Percentiles rank a stretch among this genome's conserved stretches.
These are phyloP conservation scores for Vidua chalybeata DNA, from an alignment of 2,113 vertebrate genomes.

Conservation along the genomic window DNA sequence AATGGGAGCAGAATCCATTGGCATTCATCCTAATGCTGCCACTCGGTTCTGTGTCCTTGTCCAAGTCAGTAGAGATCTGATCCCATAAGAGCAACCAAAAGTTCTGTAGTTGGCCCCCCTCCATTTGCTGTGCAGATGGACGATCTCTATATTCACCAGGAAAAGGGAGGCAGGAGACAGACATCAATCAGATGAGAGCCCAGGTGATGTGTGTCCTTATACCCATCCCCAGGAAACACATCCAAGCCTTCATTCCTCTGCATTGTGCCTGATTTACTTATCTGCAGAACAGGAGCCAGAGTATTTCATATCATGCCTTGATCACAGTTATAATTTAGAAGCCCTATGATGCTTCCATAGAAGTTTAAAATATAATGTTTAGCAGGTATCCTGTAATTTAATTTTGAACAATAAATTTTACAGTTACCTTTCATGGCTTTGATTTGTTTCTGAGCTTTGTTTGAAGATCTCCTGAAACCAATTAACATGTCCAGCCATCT, in stretches of 20 bases:
- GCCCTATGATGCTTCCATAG: neutral
- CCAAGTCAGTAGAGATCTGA: neutral
- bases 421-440: neutral
- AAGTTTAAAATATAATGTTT: slow-evolving; percentile 8
- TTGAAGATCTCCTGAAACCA: slow-evolving; percentile 1
- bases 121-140: neutral
- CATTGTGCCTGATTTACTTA: neutral
- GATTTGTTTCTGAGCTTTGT: neutral
- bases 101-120: fast-evolving
- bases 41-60: neutral
- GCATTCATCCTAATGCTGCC: neutral
- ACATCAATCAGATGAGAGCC: neutral
- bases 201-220: neutral
- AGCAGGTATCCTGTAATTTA: neutral
- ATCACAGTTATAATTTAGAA: neutral
- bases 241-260: neutral
- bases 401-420: slow-evolving; percentile 1
- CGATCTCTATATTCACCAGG: neutral
- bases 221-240: neutral
- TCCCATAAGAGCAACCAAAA: neutral
- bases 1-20: neutral
- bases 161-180: neutral
- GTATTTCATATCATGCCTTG: neutral
- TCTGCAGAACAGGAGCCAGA: neutral
- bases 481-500: neutral